Base-by-base conservation (phyloP, 2,888 invertebrate genomes). In the Euzetes globulus region DNA sequence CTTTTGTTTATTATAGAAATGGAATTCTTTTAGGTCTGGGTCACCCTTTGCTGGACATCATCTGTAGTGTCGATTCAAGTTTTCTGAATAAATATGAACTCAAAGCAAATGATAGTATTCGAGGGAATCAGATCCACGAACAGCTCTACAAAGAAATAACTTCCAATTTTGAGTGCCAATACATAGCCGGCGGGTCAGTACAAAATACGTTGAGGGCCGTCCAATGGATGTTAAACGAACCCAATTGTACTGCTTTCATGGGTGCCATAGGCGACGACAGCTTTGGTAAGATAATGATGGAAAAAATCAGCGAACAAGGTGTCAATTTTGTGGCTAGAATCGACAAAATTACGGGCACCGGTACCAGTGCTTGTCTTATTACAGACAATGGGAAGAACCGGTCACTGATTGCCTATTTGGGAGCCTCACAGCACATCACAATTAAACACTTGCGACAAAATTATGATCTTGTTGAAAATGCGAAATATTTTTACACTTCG, bases 21-120 rank as follows among this genome's bases (percentile, higher is more conserved):
- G 65, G 65, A 4, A 19, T 65, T 9, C 22, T 97, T n/a, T 83
- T 99, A 77, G 97, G 96, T 22, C 88, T 96, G 84, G 96, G 98
- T 73, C 99, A 99, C 84, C 98, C 99, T 6, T 85, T 99, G 75
- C 84, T 99, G 80, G 99, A 99, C 81, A 95, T 99, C 77, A 92
- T 93, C 1, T 92, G 92, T 1, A 86, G 83, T 33, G 93, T 92
- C 0, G 90, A 89, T 73, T 85, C 87, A 72, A 87, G 87, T 13
- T 88, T 97, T 79, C 86, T 99, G 22, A 85, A 88, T 77, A 47
- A 41, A 29, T 72, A 41, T 85, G 89, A 87, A 47, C 84, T 99
- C 81, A 88, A 93, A 79, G 87, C 91, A 25, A 92, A 99, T 81
- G 89, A 95, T 86, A 97, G 97, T 1, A 95, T 98, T 78, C 87